phyloP scores from a whole-genome alignment of 2,113 vertebrate species.

The Hypanus sabinus region DNA sequence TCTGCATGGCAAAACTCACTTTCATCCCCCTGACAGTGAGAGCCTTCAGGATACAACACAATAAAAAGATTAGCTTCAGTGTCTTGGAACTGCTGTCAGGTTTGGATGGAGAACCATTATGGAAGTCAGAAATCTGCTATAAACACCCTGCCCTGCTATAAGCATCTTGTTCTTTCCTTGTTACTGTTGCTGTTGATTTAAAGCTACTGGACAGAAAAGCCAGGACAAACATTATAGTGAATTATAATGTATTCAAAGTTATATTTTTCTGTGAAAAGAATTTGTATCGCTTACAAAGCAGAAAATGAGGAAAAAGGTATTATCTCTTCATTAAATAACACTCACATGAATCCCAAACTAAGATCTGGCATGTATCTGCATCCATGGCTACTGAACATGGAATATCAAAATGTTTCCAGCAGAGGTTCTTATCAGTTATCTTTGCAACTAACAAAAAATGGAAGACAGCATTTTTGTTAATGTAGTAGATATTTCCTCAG shows the following conservation, averaged over 20 bases:
- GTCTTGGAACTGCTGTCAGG: conserved; percentile 68
- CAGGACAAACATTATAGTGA: not conserved
- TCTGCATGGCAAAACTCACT: conserved; percentile 85
- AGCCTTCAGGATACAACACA: conserved; percentile 68
- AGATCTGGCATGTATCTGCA: not conserved
- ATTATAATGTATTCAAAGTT: not conserved
- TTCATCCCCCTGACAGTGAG: conserved; percentile 76
- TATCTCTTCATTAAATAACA: too few relatives aligned
- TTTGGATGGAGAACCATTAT: conserved; percentile 70
- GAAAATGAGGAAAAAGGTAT: too few relatives aligned
- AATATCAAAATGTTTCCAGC: not conserved
- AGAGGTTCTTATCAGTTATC: not conserved
- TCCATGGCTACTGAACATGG: not conserved
- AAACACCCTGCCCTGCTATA: conserved; percentile 58
- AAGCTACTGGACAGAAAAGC: conserved; percentile 10
- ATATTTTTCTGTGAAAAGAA: not conserved
- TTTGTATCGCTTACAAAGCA: not conserved
- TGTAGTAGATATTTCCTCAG: too few relatives aligned
- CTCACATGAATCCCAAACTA: not conserved
- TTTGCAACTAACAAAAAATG: too few relatives aligned
- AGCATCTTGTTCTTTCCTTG: conserved; percentile 51
- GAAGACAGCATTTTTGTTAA: too few relatives aligned
- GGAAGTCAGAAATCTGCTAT: conserved; percentile 70
- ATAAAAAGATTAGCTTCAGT: conserved; percentile 64
- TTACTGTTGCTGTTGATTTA: conserved; percentile 1